These are phyloP conservation scores for Sorex fumeus DNA, from an alignment of 2,113 vertebrate genomes.

Conservation along the genomic window DNA sequence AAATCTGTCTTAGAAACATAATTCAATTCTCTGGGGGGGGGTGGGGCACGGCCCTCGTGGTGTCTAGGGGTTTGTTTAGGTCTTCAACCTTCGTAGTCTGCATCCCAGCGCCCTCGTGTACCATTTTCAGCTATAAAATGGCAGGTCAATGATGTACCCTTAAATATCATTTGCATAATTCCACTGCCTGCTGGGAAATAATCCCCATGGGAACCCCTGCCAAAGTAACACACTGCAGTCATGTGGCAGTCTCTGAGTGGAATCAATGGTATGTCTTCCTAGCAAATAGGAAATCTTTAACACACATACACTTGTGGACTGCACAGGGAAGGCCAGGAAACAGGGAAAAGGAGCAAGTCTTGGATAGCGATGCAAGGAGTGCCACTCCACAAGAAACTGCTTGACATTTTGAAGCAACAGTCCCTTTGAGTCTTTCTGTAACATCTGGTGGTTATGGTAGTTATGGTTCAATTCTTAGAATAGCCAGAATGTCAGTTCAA, in stretches of 20 bases:
- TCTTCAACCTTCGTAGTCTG: slow-evolving; percentile 67
- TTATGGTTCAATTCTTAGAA: slow-evolving; percentile 37
- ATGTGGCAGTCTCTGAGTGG: slow-evolving; percentile 75
- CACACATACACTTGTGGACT: slow-evolving; percentile 75
- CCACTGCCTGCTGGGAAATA: slow-evolving; percentile 62
- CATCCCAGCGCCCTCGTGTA: slow-evolving; percentile 56
- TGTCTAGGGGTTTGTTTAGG: slow-evolving; percentile 30
- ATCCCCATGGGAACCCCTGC: slow-evolving; percentile 43
- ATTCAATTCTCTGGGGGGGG: background rate
- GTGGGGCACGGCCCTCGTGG: slow-evolving; percentile 11
- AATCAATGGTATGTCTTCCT: slow-evolving; percentile 68
- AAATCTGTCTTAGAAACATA: background rate
- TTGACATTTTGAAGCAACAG: slow-evolving; percentile 26
- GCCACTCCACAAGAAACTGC: slow-evolving; percentile 41
- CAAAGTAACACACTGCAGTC: slow-evolving; percentile 62
- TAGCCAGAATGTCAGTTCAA: slow-evolving; percentile 31
- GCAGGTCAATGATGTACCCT: slow-evolving; percentile 76
- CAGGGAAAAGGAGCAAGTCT: background rate
- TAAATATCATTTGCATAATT: background rate
- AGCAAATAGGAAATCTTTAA: slow-evolving; percentile 80
- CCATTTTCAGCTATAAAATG: slow-evolving; percentile 75
- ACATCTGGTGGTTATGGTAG: background rate
- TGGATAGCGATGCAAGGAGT: background rate
- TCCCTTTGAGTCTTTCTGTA: slow-evolving; percentile 68
- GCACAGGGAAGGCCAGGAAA: slow-evolving; percentile 37